Evolutionary conservation across 2,113 vertebrate species (phyloP).

Genomic region (Microtus richardsoni): DNA sequence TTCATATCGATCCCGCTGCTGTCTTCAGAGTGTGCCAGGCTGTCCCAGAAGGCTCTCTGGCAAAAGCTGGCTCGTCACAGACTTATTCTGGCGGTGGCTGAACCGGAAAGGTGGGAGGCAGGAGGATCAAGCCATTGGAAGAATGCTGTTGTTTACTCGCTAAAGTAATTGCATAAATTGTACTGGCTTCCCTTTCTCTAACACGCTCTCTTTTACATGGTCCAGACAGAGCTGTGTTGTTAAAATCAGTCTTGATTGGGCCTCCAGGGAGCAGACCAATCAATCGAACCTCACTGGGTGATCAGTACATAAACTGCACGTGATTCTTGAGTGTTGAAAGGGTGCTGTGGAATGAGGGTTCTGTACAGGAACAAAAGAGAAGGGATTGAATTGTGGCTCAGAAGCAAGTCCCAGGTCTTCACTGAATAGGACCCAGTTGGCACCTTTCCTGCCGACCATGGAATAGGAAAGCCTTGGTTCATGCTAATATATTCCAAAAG

Average conservation of each 20-base stretch:
- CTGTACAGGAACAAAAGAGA: neutral
- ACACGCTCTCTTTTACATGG: neutral
- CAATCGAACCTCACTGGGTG: neutral
- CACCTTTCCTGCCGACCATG: neutral
- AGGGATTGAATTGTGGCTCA: neutral
- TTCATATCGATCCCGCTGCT: constrained; percentile 41
- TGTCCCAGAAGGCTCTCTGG: fast-evolving
- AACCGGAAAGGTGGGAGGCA: neutral
- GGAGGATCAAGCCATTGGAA: neutral
- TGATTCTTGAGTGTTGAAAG: neutral
- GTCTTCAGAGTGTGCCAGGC: neutral
- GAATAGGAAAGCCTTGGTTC: neutral
- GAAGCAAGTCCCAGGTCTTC: neutral
- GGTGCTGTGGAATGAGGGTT: neutral
- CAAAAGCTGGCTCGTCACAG: neutral
- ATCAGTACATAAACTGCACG: neutral
- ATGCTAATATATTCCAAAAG: neutral
- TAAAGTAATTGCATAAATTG: neutral
- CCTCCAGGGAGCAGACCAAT: constrained; percentile 37
- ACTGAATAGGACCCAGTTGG: neutral
- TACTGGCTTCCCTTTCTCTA: constrained; percentile 7
- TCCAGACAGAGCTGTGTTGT: neutral
- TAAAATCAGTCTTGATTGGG: constrained; percentile 44
- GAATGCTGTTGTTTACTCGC: neutral
- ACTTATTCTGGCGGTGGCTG: neutral